A percentile compares a stretch with the other conserved stretches of the same genome.
Evolutionary conservation across 2,797 vertebrate species (phyloP).

Genomic region (Spinus olivaceus): DNA sequence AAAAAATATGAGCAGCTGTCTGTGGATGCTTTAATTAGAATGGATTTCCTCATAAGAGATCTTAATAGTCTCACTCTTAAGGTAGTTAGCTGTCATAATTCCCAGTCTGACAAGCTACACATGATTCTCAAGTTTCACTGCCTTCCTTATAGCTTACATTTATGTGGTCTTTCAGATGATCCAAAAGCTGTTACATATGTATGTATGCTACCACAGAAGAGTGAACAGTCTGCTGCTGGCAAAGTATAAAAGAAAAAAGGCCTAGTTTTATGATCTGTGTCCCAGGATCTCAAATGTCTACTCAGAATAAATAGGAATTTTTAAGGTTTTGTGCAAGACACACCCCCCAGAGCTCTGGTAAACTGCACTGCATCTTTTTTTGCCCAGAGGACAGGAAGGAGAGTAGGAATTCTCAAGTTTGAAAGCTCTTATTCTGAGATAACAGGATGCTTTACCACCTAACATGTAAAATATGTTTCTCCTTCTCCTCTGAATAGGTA

Average conservation of each 20-base stretch:
- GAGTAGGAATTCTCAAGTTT: not conserved
- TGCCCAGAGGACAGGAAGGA: slow-evolving; percentile 1
- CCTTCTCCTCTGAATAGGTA: not conserved
- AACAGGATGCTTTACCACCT: not conserved
- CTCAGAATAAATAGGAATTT: slow-evolving; percentile 53
- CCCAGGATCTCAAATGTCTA: not conserved
- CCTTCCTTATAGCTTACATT: not conserved
- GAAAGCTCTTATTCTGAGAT: not conserved
- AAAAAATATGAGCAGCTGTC: not conserved
- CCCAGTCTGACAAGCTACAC: not conserved
- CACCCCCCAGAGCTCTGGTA: not conserved
- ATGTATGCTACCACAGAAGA: not conserved
- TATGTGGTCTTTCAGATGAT: not conserved
- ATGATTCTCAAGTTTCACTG: not conserved
- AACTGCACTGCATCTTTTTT: not conserved
- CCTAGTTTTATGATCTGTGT: not conserved
- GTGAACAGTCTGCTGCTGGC: not conserved
- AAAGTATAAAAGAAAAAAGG: slow-evolving; percentile 15
- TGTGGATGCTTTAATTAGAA: slow-evolving; percentile 7
- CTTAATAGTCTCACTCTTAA: not conserved
- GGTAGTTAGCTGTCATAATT: slow-evolving; percentile 12
- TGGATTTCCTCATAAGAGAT: not conserved
- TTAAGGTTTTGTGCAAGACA: slow-evolving; percentile 13
- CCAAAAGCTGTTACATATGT: not conserved
- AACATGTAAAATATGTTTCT: not conserved